These are phyloP conservation scores for Caradrina kadenii DNA, from an alignment of 2,888 invertebrate species.

Conservation along the genomic window DNA sequence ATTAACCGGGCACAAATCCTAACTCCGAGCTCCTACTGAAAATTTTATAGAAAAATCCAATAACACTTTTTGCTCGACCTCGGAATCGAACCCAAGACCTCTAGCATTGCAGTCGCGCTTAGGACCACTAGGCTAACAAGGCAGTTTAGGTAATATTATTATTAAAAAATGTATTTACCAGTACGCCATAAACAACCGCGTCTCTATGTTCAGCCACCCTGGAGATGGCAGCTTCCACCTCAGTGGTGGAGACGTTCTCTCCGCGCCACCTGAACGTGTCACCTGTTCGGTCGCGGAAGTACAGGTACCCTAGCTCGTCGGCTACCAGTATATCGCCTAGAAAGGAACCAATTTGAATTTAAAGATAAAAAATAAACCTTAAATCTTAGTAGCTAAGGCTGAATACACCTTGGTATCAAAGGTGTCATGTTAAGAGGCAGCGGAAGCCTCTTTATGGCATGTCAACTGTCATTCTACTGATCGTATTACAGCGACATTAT, in stretches of 20 bases:
- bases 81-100: no score
- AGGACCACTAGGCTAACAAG: no score
- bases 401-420: neutral
- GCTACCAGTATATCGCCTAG: conserved; percentile 96
- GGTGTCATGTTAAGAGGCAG: neutral
- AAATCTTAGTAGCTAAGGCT: neutral
- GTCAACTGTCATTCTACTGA: no score
- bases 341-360: conserved; percentile 53
- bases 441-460: neutral
- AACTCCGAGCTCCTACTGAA: no score
- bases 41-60: no score
- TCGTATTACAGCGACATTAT: neutral
- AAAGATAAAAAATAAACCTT: neutral
- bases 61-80: no score
- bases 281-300: conserved; percentile 98
- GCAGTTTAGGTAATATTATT: no score
- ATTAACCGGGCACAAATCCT: no score
- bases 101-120: no score
- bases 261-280: conserved; percentile 99
- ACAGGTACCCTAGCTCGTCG: conserved; percentile 98
- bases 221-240: conserved; percentile 98
- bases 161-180: conserved; percentile 27
- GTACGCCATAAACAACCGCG: conserved; percentile 98
- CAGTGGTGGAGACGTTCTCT: conserved; percentile 99
- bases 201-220: conserved; percentile 96